These are phyloP conservation scores for Sinocyclocheilus rhinocerous DNA, from an alignment of 2,113 vertebrate species.

Conservation along the genomic window DNA sequence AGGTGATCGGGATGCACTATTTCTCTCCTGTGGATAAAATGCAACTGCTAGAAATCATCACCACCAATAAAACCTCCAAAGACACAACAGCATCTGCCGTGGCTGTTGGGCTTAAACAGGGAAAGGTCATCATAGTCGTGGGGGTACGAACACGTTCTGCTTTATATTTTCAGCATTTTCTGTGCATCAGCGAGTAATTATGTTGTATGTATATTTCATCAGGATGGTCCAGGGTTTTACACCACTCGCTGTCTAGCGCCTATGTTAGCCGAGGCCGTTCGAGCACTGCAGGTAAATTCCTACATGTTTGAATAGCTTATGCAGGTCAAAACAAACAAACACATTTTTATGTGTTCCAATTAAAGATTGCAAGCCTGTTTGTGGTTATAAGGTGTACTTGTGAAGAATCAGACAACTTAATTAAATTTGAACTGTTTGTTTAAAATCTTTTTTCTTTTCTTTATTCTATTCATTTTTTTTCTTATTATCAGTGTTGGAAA, in stretches of 20 bases:
- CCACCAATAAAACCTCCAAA: conserved; percentile 87
- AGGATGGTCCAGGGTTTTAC: conserved; percentile 97
- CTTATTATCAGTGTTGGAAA: too few relatives aligned
- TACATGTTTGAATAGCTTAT: not conserved
- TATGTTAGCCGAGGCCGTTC: conserved; percentile 86
- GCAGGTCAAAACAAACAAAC: not conserved
- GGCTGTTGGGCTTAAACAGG: conserved; percentile 90
- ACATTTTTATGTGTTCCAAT: not conserved
- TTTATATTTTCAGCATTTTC: not conserved
- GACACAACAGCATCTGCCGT: conserved; percentile 89
- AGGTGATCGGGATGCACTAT: conserved; percentile 98
- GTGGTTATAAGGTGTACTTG: not conserved
- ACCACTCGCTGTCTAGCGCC: conserved; percentile 91
- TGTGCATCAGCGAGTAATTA: not conserved
- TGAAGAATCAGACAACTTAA: too few relatives aligned
- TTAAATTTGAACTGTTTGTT: too few relatives aligned
- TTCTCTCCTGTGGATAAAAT: conserved; percentile 98
- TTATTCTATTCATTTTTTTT: too few relatives aligned
- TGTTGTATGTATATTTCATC: conserved; percentile 33
- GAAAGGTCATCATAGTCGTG: conserved; percentile 94
- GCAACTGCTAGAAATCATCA: conserved; percentile 97
- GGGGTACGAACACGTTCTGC: conserved; percentile 76
- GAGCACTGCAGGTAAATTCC: conserved; percentile 87
- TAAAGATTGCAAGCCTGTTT: not conserved
- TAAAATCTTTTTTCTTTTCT: too few relatives aligned